A percentile compares a stretch with the other conserved stretches of the same genome.
Evolutionary conservation across 2,797 vertebrate species (phyloP).

Genomic region (Typhlichthys eigenmanni): DNA sequence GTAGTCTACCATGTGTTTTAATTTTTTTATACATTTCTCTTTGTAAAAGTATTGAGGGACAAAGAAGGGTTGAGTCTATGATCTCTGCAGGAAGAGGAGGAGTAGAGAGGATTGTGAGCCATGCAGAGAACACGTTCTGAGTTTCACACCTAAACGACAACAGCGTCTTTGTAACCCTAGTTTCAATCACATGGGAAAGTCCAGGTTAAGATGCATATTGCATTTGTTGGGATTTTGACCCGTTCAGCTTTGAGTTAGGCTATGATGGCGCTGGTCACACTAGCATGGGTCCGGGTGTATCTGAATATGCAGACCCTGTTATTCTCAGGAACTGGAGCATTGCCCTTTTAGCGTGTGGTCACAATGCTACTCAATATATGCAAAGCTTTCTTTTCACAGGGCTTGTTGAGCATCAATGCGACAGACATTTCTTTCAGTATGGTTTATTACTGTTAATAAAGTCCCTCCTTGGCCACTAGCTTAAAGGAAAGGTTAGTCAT

Average conservation of each 20-base stretch:
- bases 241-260: background rate
- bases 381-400: conserved; percentile 62
- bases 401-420: conserved; percentile 62
- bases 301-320: conserved; percentile 28
- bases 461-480: conserved; percentile 38
- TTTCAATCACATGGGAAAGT: background rate
- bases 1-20: no score
- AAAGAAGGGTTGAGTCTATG: no score
- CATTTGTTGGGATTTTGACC: background rate
- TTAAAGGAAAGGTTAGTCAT: background rate
- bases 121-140: no score
- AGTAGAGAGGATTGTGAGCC: no score
- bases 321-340: conserved; percentile 24
- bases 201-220: no score
- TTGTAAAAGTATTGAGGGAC: no score
- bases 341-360: conserved; percentile 31
- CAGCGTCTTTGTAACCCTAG: background rate
- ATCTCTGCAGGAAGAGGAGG: no score
- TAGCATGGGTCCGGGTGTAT: background rate
- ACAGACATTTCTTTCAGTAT: conserved; percentile 62
- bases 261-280: conserved; percentile 1
- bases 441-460: conserved; percentile 59
- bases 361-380: conserved; percentile 59
- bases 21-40: no score
- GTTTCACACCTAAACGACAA: no score